These are phyloP conservation scores for Ichneumon xanthorius DNA, from an alignment of 2,888 invertebrate genomes.

Conservation along the genomic window DNA sequence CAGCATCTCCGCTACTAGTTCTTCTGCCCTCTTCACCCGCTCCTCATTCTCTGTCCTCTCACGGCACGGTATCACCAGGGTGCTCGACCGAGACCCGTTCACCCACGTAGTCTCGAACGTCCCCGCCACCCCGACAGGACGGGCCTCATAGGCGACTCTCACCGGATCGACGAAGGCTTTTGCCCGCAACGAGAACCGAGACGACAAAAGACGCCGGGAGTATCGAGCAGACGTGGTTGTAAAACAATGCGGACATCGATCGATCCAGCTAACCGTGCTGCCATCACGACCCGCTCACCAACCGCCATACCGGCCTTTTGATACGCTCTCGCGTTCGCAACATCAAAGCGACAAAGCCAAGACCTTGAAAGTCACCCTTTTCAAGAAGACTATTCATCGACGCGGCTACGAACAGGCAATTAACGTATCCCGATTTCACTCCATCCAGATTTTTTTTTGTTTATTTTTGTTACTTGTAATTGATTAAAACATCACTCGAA, in stretches of 20 bases:
- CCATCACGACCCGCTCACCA: slow-evolving; percentile 36
- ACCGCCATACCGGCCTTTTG: slow-evolving; percentile 21
- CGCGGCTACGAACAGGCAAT: background rate
- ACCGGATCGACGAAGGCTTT: slow-evolving; percentile 27
- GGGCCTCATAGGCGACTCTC: background rate
- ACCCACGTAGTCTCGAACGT: slow-evolving; percentile 49
- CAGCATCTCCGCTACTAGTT: slow-evolving; percentile 70
- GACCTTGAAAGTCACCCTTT: slow-evolving; percentile 21
- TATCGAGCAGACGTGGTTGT: slow-evolving; percentile 45
- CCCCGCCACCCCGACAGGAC: slow-evolving; percentile 2
- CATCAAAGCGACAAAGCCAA: slow-evolving; percentile 43
- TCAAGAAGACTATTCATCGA: slow-evolving; percentile 36
- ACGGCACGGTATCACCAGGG: background rate
- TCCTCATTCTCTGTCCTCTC: slow-evolving; percentile 40
- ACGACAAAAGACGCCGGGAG: slow-evolving; percentile 22
- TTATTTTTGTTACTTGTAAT: background rate
- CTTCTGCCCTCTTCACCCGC: slow-evolving; percentile 62
- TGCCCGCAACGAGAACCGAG: slow-evolving; percentile 32
- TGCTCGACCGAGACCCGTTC: slow-evolving; percentile 15
- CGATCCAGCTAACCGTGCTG: slow-evolving; percentile 68
- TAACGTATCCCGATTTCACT: slow-evolving; percentile 5
- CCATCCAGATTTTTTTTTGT: background rate
- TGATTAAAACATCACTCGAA: background rate
- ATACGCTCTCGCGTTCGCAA: slow-evolving; percentile 30
- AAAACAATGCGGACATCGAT: slow-evolving; percentile 76